Conservation (phyloP, 2,797 vertebrate genomes). For the Etheostoma nigrum region DNA sequence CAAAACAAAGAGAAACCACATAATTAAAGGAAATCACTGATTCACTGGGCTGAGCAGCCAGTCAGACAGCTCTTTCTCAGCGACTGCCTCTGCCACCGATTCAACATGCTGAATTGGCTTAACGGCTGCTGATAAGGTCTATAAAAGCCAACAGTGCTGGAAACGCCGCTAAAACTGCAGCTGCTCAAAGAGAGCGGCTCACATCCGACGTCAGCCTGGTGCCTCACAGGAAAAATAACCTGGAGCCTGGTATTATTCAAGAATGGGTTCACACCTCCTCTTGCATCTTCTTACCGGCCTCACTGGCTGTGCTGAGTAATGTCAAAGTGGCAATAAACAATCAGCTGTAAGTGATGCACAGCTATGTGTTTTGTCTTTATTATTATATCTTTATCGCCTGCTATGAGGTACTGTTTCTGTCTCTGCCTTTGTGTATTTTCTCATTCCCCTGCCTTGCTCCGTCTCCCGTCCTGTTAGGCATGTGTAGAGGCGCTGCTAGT, state of each 20-base stretch:
- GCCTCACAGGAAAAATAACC: constrained; percentile 26
- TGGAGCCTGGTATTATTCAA: constrained; percentile 35
- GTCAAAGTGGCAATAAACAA: constrained; percentile 55
- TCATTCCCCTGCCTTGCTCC: constrained; percentile 34
- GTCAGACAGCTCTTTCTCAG: constrained; percentile 50
- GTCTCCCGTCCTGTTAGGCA: constrained; percentile 60
- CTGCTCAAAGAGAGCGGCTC: constrained; percentile 26
- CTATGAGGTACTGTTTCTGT: constrained; percentile 35
- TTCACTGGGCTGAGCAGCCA: constrained; percentile 40
- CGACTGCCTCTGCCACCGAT: constrained; percentile 20
- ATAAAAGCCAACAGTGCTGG: constrained; percentile 49
- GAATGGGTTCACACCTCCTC: constrained; percentile 21
- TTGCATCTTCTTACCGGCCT: constrained; percentile 17
- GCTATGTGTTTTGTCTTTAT: constrained; percentile 44
- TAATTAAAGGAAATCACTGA: constrained; percentile 41
- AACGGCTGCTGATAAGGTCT: constrained; percentile 50
- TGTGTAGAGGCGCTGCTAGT: constrained; percentile 64
- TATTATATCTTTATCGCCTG: constrained; percentile 49
- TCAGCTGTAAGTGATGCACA: constrained; percentile 42
- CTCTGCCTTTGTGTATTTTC: constrained; percentile 44
- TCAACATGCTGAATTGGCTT: constrained; percentile 48
- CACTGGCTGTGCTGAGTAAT: constrained; percentile 43
- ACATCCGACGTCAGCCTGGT: constrained; percentile 24
- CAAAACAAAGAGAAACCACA: not conserved
- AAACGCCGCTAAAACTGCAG: constrained; percentile 38